A percentile compares a stretch with the other conserved stretches of the same genome.
Evolutionary conservation across 2,888 invertebrate genomes (phyloP).

Genomic region (Orchestes rusci): DNA sequence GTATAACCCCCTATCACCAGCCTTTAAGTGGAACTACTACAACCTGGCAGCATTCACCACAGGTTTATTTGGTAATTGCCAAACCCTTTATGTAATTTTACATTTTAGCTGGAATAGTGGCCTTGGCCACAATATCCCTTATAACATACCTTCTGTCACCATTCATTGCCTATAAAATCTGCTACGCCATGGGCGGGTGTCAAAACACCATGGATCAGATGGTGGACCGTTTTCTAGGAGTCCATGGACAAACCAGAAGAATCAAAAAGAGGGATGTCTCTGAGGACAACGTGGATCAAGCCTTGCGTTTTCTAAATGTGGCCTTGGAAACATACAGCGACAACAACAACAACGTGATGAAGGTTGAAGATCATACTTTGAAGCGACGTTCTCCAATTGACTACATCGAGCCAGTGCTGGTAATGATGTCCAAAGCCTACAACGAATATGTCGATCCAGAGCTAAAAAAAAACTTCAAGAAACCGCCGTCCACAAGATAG

Average conservation of each 20-base stretch:
- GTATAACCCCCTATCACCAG: constrained; percentile 9
- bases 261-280: constrained; percentile 8
- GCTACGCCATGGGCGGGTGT: constrained; percentile 38
- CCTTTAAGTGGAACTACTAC: constrained; percentile 14
- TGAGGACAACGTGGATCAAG: constrained; percentile 12
- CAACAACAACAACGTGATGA: constrained; percentile 9
- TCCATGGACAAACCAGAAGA: constrained; percentile 11
- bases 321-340: constrained; percentile 4
- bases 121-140: no score
- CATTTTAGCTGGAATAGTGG: no score
- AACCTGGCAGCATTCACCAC: constrained; percentile 11
- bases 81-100: no score
- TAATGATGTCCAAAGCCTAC: constrained; percentile 37
- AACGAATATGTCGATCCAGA: constrained; percentile 36
- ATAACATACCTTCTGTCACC: constrained; percentile 38
- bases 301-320: constrained; percentile 11
- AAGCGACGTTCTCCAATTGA: constrained; percentile 32
- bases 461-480: constrained; percentile 38
- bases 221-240: constrained; percentile 32
- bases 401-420: constrained; percentile 37
- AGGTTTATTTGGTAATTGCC: no score
- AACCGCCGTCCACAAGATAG: constrained; percentile 35
- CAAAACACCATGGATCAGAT: constrained; percentile 34
- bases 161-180: constrained; percentile 36
- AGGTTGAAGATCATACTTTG: constrained; percentile 4